phyloP scores from a whole-genome alignment of 2,797 vertebrate genomes.

The Hemibagrus guttatus region DNA sequence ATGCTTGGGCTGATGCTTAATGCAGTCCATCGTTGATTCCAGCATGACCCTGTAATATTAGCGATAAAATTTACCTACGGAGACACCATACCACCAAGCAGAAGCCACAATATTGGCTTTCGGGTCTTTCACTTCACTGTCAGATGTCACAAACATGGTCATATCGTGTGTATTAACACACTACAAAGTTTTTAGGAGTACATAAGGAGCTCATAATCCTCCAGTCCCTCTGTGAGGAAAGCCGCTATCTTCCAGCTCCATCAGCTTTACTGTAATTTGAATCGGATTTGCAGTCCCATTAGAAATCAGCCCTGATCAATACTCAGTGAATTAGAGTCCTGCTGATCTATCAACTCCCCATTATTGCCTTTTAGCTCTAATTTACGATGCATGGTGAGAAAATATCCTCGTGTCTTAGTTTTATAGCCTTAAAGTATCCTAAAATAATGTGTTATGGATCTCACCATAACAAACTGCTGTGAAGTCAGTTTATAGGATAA shows the following conservation, averaged over 20 bases:
- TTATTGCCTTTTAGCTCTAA: slow-evolving; percentile 88
- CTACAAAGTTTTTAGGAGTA: slow-evolving; percentile 40
- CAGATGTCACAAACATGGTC: not conserved
- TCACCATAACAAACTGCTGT: not conserved
- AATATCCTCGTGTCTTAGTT: slow-evolving; percentile 84
- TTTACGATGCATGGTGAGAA: slow-evolving; percentile 90
- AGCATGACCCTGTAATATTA: not conserved
- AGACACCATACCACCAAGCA: not conserved
- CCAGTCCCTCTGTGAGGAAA: slow-evolving; percentile 62
- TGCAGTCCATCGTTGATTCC: no score
- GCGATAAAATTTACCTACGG: not conserved
- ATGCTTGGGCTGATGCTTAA: no score
- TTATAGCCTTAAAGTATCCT: slow-evolving; percentile 73
- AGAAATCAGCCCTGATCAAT: slow-evolving; percentile 89
- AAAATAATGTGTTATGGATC: slow-evolving; percentile 64
- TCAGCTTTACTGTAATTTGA: slow-evolving; percentile 87
- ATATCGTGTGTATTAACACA: not conserved
- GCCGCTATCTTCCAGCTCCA: slow-evolving; percentile 82
- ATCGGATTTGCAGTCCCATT: slow-evolving; percentile 88
- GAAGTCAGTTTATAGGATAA: slow-evolving; percentile 5
- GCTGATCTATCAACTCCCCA: slow-evolving; percentile 98
- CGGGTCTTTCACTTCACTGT: no score
- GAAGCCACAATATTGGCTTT: no score
- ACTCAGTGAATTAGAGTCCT: slow-evolving; percentile 94
- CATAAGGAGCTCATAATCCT: slow-evolving; percentile 57